These are phyloP conservation scores for Sebastes melanostomus DNA, from an alignment of 2,797 vertebrate species.

Conservation along the genomic window DNA sequence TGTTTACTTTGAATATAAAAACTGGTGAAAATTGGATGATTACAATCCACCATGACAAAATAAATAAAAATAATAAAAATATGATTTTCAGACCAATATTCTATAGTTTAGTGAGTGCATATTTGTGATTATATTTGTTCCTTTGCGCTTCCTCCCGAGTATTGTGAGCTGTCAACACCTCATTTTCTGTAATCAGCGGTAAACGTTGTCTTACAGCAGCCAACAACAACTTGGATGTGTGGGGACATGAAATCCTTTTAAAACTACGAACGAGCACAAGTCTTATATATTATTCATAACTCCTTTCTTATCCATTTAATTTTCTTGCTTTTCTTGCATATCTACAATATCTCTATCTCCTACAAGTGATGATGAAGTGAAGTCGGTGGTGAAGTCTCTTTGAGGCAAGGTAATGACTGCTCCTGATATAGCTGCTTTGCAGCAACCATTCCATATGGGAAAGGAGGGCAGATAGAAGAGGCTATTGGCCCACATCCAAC, in stretches of 20 bases:
- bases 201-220: neutral
- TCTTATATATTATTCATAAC: neutral
- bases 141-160: neutral
- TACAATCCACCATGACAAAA: neutral
- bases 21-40: neutral
- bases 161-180: neutral
- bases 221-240: neutral
- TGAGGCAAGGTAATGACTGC: slow-evolving; percentile 49
- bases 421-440: slow-evolving; percentile 57
- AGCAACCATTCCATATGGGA: slow-evolving; percentile 58
- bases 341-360: neutral
- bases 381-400: slow-evolving; percentile 41
- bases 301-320: neutral
- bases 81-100: neutral
- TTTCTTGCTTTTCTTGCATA: slow-evolving; percentile 5
- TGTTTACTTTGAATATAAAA: neutral
- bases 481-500: slow-evolving; percentile 67
- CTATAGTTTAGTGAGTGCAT: neutral
- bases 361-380: slow-evolving; percentile 42
- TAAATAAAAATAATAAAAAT: neutral
- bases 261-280: neutral
- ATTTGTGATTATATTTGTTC: neutral
- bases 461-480: slow-evolving; percentile 65
- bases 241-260: neutral
- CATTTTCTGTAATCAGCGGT: neutral